phyloP scores from a whole-genome alignment of 2,113 vertebrate genomes.

The Nannospalax galili region DNA sequence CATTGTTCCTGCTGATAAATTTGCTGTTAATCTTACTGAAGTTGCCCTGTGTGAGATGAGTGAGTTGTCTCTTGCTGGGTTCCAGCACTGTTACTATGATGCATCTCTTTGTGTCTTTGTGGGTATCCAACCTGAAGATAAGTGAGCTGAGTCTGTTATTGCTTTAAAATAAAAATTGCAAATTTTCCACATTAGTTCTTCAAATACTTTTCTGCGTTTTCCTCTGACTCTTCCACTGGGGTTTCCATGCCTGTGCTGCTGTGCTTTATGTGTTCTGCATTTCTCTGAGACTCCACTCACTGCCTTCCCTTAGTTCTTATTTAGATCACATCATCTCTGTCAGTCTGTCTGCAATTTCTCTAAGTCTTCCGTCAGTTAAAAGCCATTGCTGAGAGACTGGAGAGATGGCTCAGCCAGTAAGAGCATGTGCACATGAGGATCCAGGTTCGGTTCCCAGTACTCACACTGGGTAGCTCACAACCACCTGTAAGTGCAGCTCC shows the following conservation, averaged over 20 bases:
- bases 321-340: not conserved
- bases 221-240: too few relatives aligned
- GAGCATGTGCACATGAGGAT: too few relatives aligned
- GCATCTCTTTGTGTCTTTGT: not conserved
- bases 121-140: not conserved
- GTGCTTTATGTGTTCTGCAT: not conserved
- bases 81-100: not conserved
- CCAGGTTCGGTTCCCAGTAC: not conserved
- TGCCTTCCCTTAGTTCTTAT: not conserved
- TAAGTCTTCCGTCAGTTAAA: not conserved
- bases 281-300: not conserved
- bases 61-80: not conserved
- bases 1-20: not conserved
- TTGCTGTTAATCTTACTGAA: not conserved
- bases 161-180: not conserved
- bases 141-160: not conserved
- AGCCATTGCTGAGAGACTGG: not conserved
- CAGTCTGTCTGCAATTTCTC: not conserved
- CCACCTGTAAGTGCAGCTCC: too few relatives aligned
- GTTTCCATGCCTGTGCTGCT: rapidly evolving
- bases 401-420: not conserved
- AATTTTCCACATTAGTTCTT: not conserved
- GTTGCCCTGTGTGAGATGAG: too few relatives aligned
- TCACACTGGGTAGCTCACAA: not conserved
- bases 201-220: not conserved